A percentile compares a stretch with the other conserved stretches of the same genome.
These are phyloP conservation scores for Cassiopea andromeda DNA, from an alignment of 30 jellyfish, hydroid and myxozoan species.

Conservation along the genomic window DNA sequence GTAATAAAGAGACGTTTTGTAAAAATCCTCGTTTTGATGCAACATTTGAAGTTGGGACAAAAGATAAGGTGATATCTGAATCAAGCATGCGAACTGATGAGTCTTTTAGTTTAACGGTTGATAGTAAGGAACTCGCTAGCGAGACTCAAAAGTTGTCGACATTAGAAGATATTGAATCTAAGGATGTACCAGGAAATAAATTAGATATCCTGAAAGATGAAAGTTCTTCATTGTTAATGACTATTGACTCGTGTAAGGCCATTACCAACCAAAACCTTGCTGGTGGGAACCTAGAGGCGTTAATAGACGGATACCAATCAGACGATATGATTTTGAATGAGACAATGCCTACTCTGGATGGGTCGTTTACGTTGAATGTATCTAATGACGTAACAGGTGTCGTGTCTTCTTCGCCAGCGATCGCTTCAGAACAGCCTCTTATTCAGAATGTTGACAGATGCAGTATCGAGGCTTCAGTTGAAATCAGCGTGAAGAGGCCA, in stretches of 20 bases:
- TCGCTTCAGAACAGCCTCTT: background rate
- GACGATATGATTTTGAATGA: conserved; percentile 33
- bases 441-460: background rate
- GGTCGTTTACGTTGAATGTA: conserved; percentile 13
- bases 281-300: background rate
- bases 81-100: background rate
- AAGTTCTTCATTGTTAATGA: background rate
- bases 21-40: background rate
- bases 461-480: background rate
- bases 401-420: conserved; percentile 2
- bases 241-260: background rate
- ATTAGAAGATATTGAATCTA: background rate
- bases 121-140: background rate
- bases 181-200: background rate
- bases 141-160: background rate
- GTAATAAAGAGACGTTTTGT: background rate
- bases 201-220: background rate
- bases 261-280: background rate
- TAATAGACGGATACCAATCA: conserved; percentile 25
- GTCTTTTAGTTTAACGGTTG: background rate
- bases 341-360: conserved; percentile 41
- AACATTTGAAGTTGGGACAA: background rate
- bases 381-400: conserved; percentile 9
- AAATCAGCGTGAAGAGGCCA: background rate
- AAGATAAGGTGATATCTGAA: background rate